Evolutionary conservation across 2,888 invertebrate species (phyloP), one percentile per base, ranked within the genome.

Genomic region (Drosophila algonquin): DNA sequence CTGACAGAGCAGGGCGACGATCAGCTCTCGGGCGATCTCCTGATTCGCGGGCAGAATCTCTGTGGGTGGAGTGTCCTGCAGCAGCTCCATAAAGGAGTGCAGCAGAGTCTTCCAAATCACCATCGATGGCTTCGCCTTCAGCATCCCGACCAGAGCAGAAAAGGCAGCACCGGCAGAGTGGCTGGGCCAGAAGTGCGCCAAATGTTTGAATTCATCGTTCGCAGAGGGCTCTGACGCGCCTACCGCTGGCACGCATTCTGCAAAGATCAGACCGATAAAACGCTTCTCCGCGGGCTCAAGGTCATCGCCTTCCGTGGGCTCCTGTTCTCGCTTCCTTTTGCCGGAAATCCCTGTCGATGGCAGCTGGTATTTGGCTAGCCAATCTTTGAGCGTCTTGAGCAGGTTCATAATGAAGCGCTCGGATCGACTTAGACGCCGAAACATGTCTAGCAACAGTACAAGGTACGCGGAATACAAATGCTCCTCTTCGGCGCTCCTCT

Each of bases 21-120:
- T 89, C 18, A 92, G 81, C 44, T 92, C 92, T 14, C 92, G 80
- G 10, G 89, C 80, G 68, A 91, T 90, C 18, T 89, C 67, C 8
- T 73, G 59, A 58, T 91, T 92, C 7, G 73, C 88, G 5, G 77
- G 65, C 32, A 64, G 51, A 2, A 80, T 75, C 1, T 77, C 76
- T 0, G 24, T 0, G 0, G 57, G 16, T 0, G 18, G 14, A 0
- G 75, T 65, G 0, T 60, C 50, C n/a, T 76, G 63, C 8, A 91
- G 68, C 16, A 90, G 70, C 12, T 90, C 90, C 16, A 75, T 80
- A 3, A 92, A 75, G 2, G 80, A 75, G 67, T 82, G 91, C 12
- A 92, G 69, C 27, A 92, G 67, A 3, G 90, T 87, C 52, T 91
- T 90, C 92, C 92, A 92, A 14, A 92, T 90, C 4, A 90, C 90